Evolutionary conservation across 2,113 vertebrate genomes (phyloP).

Genomic region (Oncorhynchus tshawytscha): DNA sequence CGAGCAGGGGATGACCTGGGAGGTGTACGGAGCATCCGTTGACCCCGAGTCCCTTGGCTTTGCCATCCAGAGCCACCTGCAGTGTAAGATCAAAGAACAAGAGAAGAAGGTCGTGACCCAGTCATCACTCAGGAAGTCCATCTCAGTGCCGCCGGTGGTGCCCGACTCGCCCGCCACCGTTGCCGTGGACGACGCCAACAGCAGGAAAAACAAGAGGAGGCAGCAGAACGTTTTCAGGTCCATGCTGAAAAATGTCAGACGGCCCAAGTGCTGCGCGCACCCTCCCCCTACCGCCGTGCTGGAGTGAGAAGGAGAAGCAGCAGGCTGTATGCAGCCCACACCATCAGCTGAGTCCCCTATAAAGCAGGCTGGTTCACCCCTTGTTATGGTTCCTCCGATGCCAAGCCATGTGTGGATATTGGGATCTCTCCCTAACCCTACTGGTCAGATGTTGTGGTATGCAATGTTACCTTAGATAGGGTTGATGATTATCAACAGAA

Average conservation of each 20-base stretch:
- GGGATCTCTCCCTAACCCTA: not conserved
- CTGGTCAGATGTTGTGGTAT: not conserved
- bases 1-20: conserved; percentile 98
- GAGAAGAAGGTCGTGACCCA: conserved; percentile 84
- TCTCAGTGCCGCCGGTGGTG: conserved; percentile 65
- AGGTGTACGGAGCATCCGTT: conserved; percentile 93
- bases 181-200: conserved; percentile 46
- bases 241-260: conserved; percentile 90
- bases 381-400: conserved; percentile 45
- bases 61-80: conserved; percentile 96
- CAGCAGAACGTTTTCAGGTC: conserved; percentile 88
- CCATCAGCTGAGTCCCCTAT: not conserved
- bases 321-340: not conserved
- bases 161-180: conserved; percentile 74
- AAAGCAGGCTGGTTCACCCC: conserved; percentile 19
- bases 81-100: conserved; percentile 94
- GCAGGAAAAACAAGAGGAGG: conserved; percentile 86
- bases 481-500: conserved; percentile 51
- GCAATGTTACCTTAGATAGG: not conserved
- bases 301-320: conserved; percentile 75
- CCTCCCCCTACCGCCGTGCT: conserved; percentile 87
- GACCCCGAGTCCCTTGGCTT: conserved; percentile 93
- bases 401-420: conserved; percentile 8
- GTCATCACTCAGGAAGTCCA: conserved; percentile 82
- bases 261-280: conserved; percentile 89